Base-by-base conservation (phyloP, 2,888 invertebrate genomes). In the Ectemnius continuus region DNA sequence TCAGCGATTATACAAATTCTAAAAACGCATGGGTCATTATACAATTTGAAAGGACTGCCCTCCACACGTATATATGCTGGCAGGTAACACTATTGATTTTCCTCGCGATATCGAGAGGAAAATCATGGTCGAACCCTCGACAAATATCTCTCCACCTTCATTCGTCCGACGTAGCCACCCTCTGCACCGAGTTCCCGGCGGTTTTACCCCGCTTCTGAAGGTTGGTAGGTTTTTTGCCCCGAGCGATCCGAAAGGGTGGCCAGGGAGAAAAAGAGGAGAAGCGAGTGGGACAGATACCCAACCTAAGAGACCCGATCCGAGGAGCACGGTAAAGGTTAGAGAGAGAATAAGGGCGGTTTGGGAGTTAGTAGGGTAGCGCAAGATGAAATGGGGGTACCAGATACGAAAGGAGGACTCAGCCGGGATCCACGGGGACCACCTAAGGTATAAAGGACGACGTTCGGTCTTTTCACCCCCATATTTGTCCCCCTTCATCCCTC, bases 221-320 rank as follows among this genome's bases (percentile, higher is more conserved):
- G 83, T 83, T 85, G 85, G 87, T 85, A 88, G 87, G 88, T 88
- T 88, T 88, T 89, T 89, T 88, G 86, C 87, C 84, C 81, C 71
- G 79, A 85, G 88, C 85, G 79, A 85, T 85, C 73, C 83, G 79
- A 81, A 82, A 84, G 81, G 81, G 78, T 77, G 84, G 73, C 60
- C 61, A 73, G 75, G 68, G 61, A 60, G 63, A 65, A 73, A 73
- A 67, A 57, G 65, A 58, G 65, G 73, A 70, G 73, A 74, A 71
- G 68, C 73, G 66, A 67, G 71, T 72, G 63, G 78, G 82, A 82
- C 80, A 85, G 87, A 86, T 86, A 87, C 88, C 88, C 81, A 88
- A 89, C 88, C 87, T 88, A 89, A 89, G 88, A 89, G 89, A 89
- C 88, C 86, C 81, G 85, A 82, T 84, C 80, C 79, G 79, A 81